Conservation (phyloP, 2,888 invertebrate species). For the Sinopyrophorus schimmeli region DNA sequence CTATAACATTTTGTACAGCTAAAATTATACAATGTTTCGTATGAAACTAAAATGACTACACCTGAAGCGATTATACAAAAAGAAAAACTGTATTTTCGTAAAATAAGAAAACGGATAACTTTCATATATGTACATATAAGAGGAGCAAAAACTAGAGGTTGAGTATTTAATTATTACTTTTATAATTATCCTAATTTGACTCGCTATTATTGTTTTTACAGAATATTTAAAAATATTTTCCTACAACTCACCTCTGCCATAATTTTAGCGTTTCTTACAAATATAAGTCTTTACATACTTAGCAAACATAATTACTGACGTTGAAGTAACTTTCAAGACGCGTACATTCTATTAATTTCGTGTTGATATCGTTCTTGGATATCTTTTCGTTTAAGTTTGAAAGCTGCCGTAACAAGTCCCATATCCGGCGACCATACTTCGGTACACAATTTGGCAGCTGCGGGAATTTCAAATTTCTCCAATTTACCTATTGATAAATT, state of each 20-base stretch:
- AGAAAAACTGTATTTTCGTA: slow-evolving; percentile 12
- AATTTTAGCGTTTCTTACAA: slow-evolving; percentile 18
- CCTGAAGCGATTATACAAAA: slow-evolving; percentile 34
- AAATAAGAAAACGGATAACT: slow-evolving; percentile 6
- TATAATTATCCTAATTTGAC: slow-evolving; percentile 2
- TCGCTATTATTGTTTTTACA: slow-evolving; percentile 1
- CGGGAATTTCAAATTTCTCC: slow-evolving; percentile 91
- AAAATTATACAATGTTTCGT: slow-evolving; percentile 20
- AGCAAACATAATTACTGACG: slow-evolving; percentile 13
- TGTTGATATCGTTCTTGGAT: slow-evolving; percentile 92
- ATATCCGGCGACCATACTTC: slow-evolving; percentile 98
- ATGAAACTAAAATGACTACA: slow-evolving; percentile 23
- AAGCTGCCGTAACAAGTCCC: slow-evolving; percentile 96
- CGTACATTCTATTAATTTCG: slow-evolving; percentile 93
- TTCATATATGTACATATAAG: slow-evolving; percentile 19
- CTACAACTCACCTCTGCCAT: slow-evolving; percentile 12
- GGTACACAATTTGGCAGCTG: slow-evolving; percentile 81
- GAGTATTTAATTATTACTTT: slow-evolving; percentile 14
- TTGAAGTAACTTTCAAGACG: slow-evolving; percentile 68
- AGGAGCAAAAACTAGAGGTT: slow-evolving; percentile 5
- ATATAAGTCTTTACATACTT: slow-evolving; percentile 19
- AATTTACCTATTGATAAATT: no score
- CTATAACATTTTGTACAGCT: slow-evolving; percentile 41
- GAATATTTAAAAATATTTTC: slow-evolving; percentile 12
- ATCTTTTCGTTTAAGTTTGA: slow-evolving; percentile 95